Percentiles rank a stretch among this genome's conserved stretches.
These are phyloP conservation scores for Cotesia congregata DNA, from an alignment of 2,888 invertebrate genomes.

Conservation along the genomic window DNA sequence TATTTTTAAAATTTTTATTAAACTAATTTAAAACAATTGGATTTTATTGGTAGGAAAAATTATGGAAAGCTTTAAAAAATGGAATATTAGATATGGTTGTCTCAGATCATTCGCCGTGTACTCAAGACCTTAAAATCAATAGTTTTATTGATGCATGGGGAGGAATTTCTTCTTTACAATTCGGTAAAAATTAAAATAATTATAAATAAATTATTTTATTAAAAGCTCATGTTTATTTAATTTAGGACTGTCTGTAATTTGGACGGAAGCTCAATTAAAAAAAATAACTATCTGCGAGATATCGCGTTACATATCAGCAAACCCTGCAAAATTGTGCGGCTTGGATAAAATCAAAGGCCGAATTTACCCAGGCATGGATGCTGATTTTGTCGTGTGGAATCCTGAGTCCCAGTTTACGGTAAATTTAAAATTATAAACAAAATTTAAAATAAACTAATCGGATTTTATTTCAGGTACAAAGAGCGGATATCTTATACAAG, in stretches of 20 bases:
- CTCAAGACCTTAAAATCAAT: conserved; percentile 66
- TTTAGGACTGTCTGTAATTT: conserved; percentile 74
- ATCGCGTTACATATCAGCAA: conserved; percentile 74
- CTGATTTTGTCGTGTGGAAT: conserved; percentile 81
- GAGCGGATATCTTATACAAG: conserved; percentile 76
- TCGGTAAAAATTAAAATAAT: conserved; percentile 71
- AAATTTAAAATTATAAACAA: background rate
- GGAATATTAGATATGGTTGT: conserved; percentile 74
- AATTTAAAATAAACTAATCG: background rate
- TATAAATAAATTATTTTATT: background rate
- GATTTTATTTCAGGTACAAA: conserved; percentile 56
- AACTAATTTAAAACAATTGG: background rate
- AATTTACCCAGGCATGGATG: conserved; percentile 77
- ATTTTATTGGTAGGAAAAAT: conserved; percentile 69
- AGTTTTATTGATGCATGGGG: conserved; percentile 82
- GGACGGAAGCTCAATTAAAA: conserved; percentile 76
- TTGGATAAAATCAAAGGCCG: conserved; percentile 76
- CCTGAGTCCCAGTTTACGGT: conserved; percentile 76
- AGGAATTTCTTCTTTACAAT: conserved; percentile 81
- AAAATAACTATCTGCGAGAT: conserved; percentile 74
- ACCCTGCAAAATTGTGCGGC: conserved; percentile 77
- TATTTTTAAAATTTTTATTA: background rate
- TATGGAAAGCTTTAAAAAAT: conserved; percentile 77
- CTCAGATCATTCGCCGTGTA: conserved; percentile 62
- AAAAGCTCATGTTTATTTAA: background rate